Evolutionary conservation across 30 jellyfish, hydroid and myxozoan species (phyloP).

Genomic region (Catostylus mosaicus): DNA sequence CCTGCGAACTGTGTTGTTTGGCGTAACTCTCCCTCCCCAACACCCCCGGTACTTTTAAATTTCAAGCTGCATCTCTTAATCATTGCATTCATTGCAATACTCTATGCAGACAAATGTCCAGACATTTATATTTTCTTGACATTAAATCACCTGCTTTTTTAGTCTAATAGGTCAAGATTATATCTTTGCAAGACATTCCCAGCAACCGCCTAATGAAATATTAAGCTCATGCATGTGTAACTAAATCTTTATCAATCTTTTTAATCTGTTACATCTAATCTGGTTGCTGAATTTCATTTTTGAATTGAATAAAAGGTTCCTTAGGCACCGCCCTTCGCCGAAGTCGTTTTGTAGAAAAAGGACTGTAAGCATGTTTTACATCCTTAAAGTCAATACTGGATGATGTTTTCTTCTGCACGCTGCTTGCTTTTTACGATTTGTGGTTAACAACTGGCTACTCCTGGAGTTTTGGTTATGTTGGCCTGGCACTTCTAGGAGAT

Average conservation of each 20-base stretch:
- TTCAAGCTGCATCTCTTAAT: too few species aligned
- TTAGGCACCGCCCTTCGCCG: constrained; percentile 11
- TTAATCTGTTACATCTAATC: background rate
- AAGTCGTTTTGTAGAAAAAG: too few species aligned
- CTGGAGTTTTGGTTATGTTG: background rate
- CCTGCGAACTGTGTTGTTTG: too few species aligned
- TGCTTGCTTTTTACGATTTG: background rate
- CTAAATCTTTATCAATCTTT: background rate
- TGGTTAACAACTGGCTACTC: background rate
- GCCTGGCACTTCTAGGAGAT: background rate
- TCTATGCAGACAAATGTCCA: background rate
- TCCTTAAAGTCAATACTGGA: background rate
- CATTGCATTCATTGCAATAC: background rate
- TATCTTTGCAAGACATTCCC: background rate
- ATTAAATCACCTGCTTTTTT: too few species aligned
- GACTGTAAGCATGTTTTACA: too few species aligned
- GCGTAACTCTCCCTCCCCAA: too few species aligned
- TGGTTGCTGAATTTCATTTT: background rate
- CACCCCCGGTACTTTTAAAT: too few species aligned
- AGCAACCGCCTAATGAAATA: background rate
- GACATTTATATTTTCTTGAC: background rate
- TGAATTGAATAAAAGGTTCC: background rate
- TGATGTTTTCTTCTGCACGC: background rate
- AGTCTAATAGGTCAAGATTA: background rate
- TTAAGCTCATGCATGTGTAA: background rate